phyloP scores from a whole-genome alignment of 2,797 vertebrate genomes.

The Corythornis leucogaster region DNA sequence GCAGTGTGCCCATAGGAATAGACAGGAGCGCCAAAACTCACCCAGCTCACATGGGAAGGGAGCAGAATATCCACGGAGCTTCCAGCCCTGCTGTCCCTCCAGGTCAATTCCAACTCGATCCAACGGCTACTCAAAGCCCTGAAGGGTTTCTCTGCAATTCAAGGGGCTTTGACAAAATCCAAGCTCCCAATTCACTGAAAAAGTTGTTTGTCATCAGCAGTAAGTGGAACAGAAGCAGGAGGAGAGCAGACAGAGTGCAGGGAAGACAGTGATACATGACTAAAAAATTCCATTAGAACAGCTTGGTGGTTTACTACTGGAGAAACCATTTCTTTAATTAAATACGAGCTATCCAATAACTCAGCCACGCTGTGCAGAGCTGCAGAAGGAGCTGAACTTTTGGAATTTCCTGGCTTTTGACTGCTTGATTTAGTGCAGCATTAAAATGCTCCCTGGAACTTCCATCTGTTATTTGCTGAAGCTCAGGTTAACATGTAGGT shows the following conservation, averaged over 20 bases:
- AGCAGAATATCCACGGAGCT: not conserved
- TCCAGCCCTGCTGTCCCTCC: not conserved
- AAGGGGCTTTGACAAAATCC: not conserved
- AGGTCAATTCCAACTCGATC: not conserved
- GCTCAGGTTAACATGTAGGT: not conserved
- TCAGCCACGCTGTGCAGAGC: not conserved
- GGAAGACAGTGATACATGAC: not conserved
- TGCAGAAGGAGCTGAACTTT: not conserved
- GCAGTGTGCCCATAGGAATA: not conserved
- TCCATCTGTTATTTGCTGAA: not conserved
- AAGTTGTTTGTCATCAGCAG: not conserved
- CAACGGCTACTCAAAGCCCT: not conserved
- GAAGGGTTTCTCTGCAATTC: not conserved
- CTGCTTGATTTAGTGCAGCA: not conserved
- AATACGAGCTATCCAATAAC: not conserved
- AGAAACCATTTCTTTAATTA: not conserved
- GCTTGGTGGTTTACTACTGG: not conserved
- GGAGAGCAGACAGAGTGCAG: not conserved
- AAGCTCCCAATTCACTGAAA: not conserved
- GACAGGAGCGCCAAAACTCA: fast-evolving
- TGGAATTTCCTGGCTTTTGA: not conserved
- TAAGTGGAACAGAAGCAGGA: not conserved
- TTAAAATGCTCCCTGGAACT: not conserved
- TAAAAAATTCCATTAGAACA: not conserved
- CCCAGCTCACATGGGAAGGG: not conserved